Evolutionary conservation across 2,888 invertebrate genomes (phyloP).

Genomic region (Drosophila anomelani): DNA sequence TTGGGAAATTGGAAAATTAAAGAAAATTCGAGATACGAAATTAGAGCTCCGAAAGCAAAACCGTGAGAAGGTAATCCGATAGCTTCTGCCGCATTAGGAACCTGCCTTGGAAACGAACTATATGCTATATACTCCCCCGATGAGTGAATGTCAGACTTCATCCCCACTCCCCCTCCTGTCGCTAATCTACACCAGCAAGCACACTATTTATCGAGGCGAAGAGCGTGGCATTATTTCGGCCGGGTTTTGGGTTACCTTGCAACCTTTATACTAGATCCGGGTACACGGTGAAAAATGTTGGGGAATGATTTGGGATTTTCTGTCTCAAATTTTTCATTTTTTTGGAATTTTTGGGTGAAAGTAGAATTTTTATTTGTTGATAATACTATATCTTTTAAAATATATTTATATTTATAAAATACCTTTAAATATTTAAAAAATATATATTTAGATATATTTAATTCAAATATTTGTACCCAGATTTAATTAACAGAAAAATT

Average conservation of each 20-base stretch:
- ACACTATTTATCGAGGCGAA: slow-evolving; percentile 54
- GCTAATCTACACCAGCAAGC: slow-evolving; percentile 30
- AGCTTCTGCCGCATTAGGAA: slow-evolving; percentile 22
- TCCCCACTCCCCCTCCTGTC: slow-evolving; percentile 7
- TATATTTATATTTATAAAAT: too few relatives aligned
- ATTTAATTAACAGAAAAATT: too few relatives aligned
- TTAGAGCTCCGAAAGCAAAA: slow-evolving; percentile 16
- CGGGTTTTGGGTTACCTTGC: slow-evolving; percentile 60
- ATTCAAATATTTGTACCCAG: too few relatives aligned
- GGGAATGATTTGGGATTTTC: background rate
- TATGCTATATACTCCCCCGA: background rate
- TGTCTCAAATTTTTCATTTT: background rate
- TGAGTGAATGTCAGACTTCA: background rate
- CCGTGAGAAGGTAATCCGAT: slow-evolving; percentile 44
- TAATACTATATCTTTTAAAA: too few relatives aligned
- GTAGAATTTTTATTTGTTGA: background rate
- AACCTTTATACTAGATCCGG: slow-evolving; percentile 15
- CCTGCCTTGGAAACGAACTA: slow-evolving; percentile 15
- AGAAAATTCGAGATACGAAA: background rate
- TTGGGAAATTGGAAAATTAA: background rate
- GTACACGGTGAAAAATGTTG: background rate
- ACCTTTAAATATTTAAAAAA: too few relatives aligned
- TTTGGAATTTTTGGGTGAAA: background rate
- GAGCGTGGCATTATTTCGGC: slow-evolving; percentile 35
- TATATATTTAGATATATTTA: too few relatives aligned